Conservation (phyloP, 1,140 invertebrate genomes). For the Zaprionus tsacasi region DNA sequence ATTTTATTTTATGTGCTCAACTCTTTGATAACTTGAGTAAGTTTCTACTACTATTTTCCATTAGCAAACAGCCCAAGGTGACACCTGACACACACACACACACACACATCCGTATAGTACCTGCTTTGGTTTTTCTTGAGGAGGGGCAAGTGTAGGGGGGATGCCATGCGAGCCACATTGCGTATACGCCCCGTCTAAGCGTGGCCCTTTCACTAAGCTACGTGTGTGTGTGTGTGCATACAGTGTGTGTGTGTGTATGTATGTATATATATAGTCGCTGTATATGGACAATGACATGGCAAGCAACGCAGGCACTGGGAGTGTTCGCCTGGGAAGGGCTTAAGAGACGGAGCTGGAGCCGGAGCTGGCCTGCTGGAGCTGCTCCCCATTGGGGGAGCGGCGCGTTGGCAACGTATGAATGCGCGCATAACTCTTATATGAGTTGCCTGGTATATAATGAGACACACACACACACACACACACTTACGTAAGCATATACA, state of each 20-base stretch:
- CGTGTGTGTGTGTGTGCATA: conserved; percentile 19
- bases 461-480: conserved; percentile 26
- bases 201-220: conserved; percentile 27
- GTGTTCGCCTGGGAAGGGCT: conserved; percentile 52
- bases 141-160: neutral
- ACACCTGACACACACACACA: conserved; percentile 5
- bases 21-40: neutral
- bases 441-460: conserved; percentile 54
- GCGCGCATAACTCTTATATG: conserved; percentile 71
- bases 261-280: neutral
- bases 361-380: neutral
- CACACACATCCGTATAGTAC: neutral
- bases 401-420: conserved; percentile 55
- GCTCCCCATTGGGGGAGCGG: conserved; percentile 49
- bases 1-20: neutral
- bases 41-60: neutral
- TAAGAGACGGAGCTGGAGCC: neutral
- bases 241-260: conserved; percentile 5
- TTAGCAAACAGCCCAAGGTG: conserved; percentile 4
- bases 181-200: conserved; percentile 52
- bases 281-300: conserved; percentile 39
- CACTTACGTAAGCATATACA: conserved; percentile 36
- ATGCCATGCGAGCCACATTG: conserved; percentile 20
- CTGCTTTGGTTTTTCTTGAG: neutral
- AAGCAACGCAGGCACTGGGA: conserved; percentile 36